Conservation (phyloP, 2,113 vertebrate genomes). For the Arenaria interpres region DNA sequence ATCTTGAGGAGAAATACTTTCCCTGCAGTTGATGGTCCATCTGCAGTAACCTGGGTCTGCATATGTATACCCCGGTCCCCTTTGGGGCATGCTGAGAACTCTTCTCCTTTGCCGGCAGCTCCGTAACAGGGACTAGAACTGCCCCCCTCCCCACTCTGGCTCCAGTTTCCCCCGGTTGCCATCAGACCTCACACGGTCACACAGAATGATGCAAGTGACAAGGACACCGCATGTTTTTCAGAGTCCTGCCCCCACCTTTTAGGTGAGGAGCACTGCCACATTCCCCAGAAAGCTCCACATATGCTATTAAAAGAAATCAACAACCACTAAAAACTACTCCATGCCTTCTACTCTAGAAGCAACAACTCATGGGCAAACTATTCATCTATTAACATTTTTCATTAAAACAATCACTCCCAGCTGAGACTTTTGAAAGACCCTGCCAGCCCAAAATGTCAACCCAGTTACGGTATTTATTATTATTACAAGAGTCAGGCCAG, state of each 20-base stretch:
- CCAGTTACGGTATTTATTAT: not conserved
- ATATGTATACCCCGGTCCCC: too few relatives aligned
- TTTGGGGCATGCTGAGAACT: not conserved
- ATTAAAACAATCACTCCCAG: constrained; percentile 20
- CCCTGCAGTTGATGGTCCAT: not conserved
- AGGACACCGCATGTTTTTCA: not conserved
- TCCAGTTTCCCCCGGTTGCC: not conserved
- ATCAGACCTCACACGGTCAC: not conserved
- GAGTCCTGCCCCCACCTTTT: not conserved
- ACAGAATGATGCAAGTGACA: not conserved
- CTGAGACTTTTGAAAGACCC: not conserved
- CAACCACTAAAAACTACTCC: not conserved
- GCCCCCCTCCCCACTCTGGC: not conserved
- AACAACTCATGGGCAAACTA: constrained; percentile 13
- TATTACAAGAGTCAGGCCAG: constrained; percentile 42
- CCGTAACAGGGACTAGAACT: not conserved
- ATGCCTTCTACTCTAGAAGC: not conserved
- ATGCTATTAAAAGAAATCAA: not conserved
- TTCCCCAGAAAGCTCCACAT: not conserved
- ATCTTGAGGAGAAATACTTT: not conserved
- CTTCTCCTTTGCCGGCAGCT: not conserved
- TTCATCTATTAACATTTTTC: constrained; percentile 40
- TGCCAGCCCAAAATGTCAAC: not conserved
- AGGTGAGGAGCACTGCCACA: not conserved
- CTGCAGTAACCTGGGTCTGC: not conserved